A percentile compares a stretch with the other conserved stretches of the same genome.
phyloP scores from a whole-genome alignment of 1,140 invertebrate species.

The Pararge aegeria region DNA sequence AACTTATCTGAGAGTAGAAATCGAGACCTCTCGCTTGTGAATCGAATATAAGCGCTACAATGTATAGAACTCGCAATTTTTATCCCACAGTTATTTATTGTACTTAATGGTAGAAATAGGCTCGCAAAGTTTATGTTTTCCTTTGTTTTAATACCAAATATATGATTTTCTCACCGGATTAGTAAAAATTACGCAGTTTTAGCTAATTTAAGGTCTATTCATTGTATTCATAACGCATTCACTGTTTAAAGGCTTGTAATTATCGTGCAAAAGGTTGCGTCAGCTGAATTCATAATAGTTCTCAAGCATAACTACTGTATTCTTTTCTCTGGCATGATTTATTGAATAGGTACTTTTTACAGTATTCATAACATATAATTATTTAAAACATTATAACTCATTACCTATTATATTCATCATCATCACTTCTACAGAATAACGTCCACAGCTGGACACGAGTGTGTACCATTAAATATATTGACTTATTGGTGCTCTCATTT shows the following conservation, averaged over 20 bases:
- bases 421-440: no score
- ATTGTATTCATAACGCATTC: conserved; percentile 6
- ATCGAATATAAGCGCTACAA: neutral
- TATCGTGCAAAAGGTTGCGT: conserved; percentile 1
- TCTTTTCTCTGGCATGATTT: neutral
- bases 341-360: no score
- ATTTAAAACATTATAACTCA: no score
- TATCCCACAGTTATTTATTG: neutral
- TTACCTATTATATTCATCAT: no score
- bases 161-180: conserved; percentile 25
- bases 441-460: no score
- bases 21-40: neutral
- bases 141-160: conserved; percentile 16
- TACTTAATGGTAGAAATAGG: conserved; percentile 9
- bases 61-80: no score
- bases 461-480: no score
- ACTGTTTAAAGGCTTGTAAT: neutral
- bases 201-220: neutral
- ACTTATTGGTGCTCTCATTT: no score
- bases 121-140: neutral
- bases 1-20: neutral
- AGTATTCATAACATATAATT: no score
- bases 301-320: neutral
- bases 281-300: neutral
- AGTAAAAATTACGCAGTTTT: conserved; percentile 13